Evolutionary conservation across 2,888 invertebrate species (phyloP).

Genomic region (Panorpa germanica): DNA sequence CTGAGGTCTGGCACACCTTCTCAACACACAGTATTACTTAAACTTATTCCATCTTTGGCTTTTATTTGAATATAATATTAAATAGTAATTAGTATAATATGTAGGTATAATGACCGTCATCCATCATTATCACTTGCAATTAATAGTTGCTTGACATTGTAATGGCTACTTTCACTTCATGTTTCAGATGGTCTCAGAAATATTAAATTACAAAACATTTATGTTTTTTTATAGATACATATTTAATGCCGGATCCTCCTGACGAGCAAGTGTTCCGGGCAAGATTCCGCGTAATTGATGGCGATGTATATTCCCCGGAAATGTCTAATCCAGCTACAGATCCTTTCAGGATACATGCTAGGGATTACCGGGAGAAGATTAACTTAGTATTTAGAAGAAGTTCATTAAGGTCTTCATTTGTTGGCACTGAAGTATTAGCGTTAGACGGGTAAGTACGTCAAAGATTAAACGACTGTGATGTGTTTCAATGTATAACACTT

Average conservation of each 20-base stretch:
- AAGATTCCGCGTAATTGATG: constrained; percentile 50
- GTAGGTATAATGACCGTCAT: too few species aligned
- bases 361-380: constrained; percentile 55
- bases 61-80: too few species aligned
- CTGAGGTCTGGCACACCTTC: too few species aligned
- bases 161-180: too few species aligned
- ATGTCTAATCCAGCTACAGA: constrained; percentile 45
- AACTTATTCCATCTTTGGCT: too few species aligned
- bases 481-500: constrained; percentile 8
- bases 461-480: constrained; percentile 5
- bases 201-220: constrained; percentile 10
- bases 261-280: constrained; percentile 70
- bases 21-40: too few species aligned
- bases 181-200: constrained; percentile 6
- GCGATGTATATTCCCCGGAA: constrained; percentile 48
- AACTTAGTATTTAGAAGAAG: constrained; percentile 57
- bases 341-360: constrained; percentile 52
- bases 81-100: too few species aligned
- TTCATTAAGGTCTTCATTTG: constrained; percentile 52
- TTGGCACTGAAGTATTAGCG: constrained; percentile 63
- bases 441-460: constrained; percentile 54
- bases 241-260: constrained; percentile 47
- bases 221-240: constrained; percentile 41
- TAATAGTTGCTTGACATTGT: too few species aligned
- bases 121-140: too few species aligned